These are phyloP conservation scores for Phocides pigmalion DNA, from an alignment of 1,140 invertebrate genomes.

Conservation along the genomic window DNA sequence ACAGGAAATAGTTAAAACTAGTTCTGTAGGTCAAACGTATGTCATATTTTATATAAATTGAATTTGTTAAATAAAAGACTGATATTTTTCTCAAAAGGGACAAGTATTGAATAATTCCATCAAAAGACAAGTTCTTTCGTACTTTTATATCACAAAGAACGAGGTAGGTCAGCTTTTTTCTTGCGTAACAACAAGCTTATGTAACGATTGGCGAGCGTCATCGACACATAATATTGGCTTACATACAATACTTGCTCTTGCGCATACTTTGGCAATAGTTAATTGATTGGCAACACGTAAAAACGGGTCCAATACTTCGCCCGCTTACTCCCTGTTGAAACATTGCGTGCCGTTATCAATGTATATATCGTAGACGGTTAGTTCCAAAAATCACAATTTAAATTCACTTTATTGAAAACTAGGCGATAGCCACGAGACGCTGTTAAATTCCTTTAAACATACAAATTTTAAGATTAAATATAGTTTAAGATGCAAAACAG, in stretches of 20 bases:
- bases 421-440: too few species aligned
- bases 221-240: constrained; percentile 48
- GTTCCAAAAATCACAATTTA: neutral
- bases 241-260: constrained; percentile 42
- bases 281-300: constrained; percentile 38
- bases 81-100: too few species aligned
- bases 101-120: too few species aligned
- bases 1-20: too few species aligned
- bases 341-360: constrained; percentile 17
- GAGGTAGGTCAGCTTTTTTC: constrained; percentile 45
- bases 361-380: constrained; percentile 1
- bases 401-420: too few species aligned
- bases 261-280: constrained; percentile 47
- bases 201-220: constrained; percentile 43
- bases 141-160: constrained; percentile 46
- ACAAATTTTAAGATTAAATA: too few species aligned
- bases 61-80: too few species aligned
- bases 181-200: constrained; percentile 53
- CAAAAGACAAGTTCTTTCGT: constrained; percentile 4
- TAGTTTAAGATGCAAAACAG: too few species aligned
- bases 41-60: too few species aligned
- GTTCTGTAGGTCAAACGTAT: too few species aligned
- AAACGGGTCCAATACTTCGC: constrained; percentile 13
- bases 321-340: constrained; percentile 16
- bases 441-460: too few species aligned